phyloP scores from a whole-genome alignment of 1,140 invertebrate species.

The Zaprionus inermis region DNA sequence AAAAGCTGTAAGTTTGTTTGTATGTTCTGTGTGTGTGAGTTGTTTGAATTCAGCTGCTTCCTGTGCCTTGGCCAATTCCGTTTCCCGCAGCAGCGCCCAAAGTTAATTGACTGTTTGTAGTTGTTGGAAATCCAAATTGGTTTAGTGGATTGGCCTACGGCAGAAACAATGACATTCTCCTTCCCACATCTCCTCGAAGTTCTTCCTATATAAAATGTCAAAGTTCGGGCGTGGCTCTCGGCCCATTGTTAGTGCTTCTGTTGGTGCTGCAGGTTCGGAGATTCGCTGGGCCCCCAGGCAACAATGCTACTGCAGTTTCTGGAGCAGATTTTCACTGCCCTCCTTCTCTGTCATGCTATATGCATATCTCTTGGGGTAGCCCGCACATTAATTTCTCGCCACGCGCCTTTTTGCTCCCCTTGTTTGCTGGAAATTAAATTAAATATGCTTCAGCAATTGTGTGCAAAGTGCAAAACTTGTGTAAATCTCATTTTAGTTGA shows the following conservation, averaged over 20 bases:
- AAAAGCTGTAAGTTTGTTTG: slow-evolving; percentile 3
- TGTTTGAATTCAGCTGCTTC: slow-evolving; percentile 53
- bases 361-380: slow-evolving; percentile 19
- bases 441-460: slow-evolving; percentile 43
- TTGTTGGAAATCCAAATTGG: slow-evolving; percentile 65
- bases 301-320: slow-evolving; percentile 45
- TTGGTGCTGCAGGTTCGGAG: slow-evolving; percentile 12
- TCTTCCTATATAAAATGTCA: slow-evolving; percentile 47
- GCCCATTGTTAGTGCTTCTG: slow-evolving; percentile 32
- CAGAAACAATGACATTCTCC: slow-evolving; percentile 22
- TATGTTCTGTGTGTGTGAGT: slow-evolving; percentile 6
- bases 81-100: slow-evolving; percentile 49
- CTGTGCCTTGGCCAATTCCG: slow-evolving; percentile 57
- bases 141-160: slow-evolving; percentile 48
- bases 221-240: slow-evolving; percentile 54
- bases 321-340: slow-evolving; percentile 3
- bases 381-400: slow-evolving; percentile 40
- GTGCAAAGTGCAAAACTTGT: slow-evolving; percentile 46
- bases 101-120: slow-evolving; percentile 76
- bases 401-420: slow-evolving; percentile 3
- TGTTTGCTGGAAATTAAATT: slow-evolving; percentile 68
- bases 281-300: neutral
- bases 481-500: slow-evolving; percentile 55
- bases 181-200: neutral
- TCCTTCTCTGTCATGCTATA: neutral